These are phyloP conservation scores for Plumapathes pennacea DNA, from an alignment of 92 coral and sea anemone genomes.

Conservation along the genomic window DNA sequence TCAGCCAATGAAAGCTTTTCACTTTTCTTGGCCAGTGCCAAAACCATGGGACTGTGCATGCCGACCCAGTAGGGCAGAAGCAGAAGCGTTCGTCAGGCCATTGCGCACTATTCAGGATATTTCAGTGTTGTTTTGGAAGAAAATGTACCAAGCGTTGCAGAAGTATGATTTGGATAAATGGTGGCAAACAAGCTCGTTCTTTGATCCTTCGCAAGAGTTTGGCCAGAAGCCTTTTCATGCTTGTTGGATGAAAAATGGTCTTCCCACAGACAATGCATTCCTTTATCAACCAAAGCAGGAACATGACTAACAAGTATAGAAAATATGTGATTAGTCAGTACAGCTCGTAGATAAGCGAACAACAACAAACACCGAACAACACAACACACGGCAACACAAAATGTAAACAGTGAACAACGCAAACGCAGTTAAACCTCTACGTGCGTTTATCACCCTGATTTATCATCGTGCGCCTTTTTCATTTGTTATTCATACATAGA, in stretches of 20 bases:
- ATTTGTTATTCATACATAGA: too few species aligned
- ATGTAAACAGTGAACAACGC: too few species aligned
- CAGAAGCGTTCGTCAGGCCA: slow-evolving; percentile 52
- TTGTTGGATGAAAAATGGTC: slow-evolving; percentile 4
- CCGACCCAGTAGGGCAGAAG: slow-evolving; percentile 76
- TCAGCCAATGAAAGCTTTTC: slow-evolving; percentile 74
- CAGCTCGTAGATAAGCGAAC: too few species aligned
- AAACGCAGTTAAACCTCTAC: too few species aligned
- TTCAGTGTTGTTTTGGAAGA: slow-evolving; percentile 72
- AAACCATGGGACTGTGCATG: slow-evolving; percentile 79
- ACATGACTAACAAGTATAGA: too few species aligned
- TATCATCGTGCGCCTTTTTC: too few species aligned
- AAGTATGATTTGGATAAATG: slow-evolving; percentile 59
- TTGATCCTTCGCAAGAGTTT: slow-evolving; percentile 24
- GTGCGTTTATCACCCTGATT: too few species aligned
- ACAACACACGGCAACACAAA: too few species aligned
- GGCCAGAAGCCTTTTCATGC: neutral
- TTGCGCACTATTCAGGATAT: slow-evolving; percentile 40
- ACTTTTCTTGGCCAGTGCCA: slow-evolving; percentile 60
- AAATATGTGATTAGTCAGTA: too few species aligned
- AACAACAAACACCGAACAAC: too few species aligned
- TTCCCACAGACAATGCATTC: too few species aligned
- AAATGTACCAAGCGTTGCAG: slow-evolving; percentile 63
- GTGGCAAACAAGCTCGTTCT: slow-evolving; percentile 69
- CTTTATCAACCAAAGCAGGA: too few species aligned